phyloP scores from a whole-genome alignment of 1,140 invertebrate genomes.

The Scaptomyza montana region DNA sequence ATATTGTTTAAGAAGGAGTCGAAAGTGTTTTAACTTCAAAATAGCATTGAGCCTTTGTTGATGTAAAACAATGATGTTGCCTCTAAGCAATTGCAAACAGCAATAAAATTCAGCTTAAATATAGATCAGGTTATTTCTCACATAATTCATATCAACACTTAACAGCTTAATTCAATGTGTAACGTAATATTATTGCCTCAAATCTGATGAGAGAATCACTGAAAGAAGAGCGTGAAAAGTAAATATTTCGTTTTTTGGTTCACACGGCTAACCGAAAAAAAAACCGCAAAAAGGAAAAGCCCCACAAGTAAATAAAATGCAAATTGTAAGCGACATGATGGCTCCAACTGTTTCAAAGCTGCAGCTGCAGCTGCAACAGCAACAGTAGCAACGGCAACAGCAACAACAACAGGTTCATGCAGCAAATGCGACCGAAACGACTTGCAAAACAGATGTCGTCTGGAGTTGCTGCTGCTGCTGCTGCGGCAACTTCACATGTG shows the following conservation, averaged over 20 bases:
- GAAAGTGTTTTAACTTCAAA: too few species aligned
- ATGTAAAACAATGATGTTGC: too few species aligned
- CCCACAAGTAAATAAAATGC: slow-evolving; percentile 68
- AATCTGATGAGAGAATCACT: slow-evolving; percentile 13
- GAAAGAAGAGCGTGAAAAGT: background rate
- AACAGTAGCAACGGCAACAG: slow-evolving; percentile 34
- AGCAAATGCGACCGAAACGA: slow-evolving; percentile 23
- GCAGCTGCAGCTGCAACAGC: slow-evolving; percentile 72
- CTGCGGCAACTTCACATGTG: slow-evolving; percentile 47
- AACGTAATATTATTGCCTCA: background rate
- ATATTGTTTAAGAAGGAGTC: too few species aligned
- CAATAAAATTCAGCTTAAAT: too few species aligned
- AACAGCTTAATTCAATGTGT: too few species aligned
- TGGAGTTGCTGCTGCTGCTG: slow-evolving; percentile 12
- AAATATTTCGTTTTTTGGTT: slow-evolving; percentile 40
- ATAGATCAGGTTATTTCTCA: too few species aligned
- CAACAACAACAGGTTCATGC: slow-evolving; percentile 55
- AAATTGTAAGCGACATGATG: slow-evolving; percentile 56
- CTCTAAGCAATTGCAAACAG: too few species aligned
- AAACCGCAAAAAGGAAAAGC: slow-evolving; percentile 70
- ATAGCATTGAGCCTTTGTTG: too few species aligned
- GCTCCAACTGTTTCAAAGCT: slow-evolving; percentile 47
- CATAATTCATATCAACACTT: too few species aligned
- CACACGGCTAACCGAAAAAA: slow-evolving; percentile 39
- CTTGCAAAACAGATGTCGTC: slow-evolving; percentile 70